Evolutionary conservation across 2,888 invertebrate genomes (phyloP).

Genomic region (Acrocyrtus sp.): DNA sequence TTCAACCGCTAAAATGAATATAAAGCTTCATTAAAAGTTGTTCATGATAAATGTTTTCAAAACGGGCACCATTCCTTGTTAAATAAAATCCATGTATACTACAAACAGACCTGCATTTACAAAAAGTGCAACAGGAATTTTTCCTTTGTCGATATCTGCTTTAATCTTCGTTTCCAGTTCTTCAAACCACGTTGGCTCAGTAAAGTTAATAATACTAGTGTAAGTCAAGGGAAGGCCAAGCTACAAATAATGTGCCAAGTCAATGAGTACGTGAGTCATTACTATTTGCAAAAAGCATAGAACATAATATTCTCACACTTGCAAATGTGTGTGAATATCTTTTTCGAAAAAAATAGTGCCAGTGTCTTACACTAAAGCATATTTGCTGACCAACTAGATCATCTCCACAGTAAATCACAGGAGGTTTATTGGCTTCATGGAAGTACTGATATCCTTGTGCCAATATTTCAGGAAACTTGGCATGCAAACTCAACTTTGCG

Average conservation of each 20-base stretch:
- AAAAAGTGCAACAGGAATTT: constrained; percentile 57
- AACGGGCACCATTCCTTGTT: no score
- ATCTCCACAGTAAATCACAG: constrained; percentile 61
- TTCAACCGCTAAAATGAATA: constrained; percentile 49
- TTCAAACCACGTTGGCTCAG: constrained; percentile 55
- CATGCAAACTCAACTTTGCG: constrained; percentile 53
- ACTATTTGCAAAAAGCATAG: background rate
- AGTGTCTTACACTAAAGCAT: constrained; percentile 57
- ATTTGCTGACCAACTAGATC: constrained; percentile 59
- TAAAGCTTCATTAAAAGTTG: no score
- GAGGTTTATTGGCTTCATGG: constrained; percentile 53
- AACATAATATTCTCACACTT: background rate
- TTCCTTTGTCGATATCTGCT: constrained; percentile 48
- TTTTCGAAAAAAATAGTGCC: background rate
- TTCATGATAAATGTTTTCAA: no score
- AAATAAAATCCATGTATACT: no score
- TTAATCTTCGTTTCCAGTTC: constrained; percentile 55
- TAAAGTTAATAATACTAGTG: constrained; percentile 53
- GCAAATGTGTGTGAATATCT: background rate
- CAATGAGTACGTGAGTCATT: background rate
- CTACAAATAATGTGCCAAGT: constrained; percentile 33
- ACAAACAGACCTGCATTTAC: constrained; percentile 59
- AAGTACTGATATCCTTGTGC: constrained; percentile 59
- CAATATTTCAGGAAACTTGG: constrained; percentile 57
- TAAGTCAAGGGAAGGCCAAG: constrained; percentile 59